phyloP scores from a whole-genome alignment of 2,113 vertebrate genomes.

The Onychostoma macrolepis region DNA sequence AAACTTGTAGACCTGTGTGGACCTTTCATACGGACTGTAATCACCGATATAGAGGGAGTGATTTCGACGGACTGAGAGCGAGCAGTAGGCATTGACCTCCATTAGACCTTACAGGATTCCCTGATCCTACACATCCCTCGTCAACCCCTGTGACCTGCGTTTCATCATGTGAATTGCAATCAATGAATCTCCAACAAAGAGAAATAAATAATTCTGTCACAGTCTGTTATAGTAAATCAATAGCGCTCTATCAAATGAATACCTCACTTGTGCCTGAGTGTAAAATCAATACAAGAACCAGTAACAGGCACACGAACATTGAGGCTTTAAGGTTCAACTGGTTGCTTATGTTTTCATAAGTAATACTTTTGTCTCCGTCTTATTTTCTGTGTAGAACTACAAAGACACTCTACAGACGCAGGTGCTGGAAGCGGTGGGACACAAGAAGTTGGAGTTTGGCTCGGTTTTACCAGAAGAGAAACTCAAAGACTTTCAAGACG shows the following conservation, averaged over 20 bases:
- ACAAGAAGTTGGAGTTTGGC: conserved; percentile 73
- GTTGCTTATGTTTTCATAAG: neutral
- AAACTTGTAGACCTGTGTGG: conserved; percentile 1
- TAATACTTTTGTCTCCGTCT: neutral
- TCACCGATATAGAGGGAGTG: conserved; percentile 2
- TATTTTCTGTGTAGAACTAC: conserved; percentile 64
- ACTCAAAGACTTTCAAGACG: conserved; percentile 81
- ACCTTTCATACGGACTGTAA: neutral
- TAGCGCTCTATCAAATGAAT: conserved; percentile 16
- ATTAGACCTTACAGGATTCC: conserved; percentile 49
- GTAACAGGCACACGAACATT: neutral
- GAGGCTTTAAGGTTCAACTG: neutral
- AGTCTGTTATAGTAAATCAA: conserved; percentile 37
- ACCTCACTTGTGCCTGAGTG: neutral
- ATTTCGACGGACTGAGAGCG: conserved; percentile 3
- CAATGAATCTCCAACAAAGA: conserved; percentile 21
- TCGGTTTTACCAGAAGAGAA: conserved; percentile 77
- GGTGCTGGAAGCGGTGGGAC: conserved; percentile 70
- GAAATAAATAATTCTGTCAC: conserved; percentile 38
- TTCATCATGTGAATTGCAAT: conserved; percentile 31
- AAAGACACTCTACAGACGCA: conserved; percentile 76
- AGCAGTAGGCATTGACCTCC: conserved; percentile 47
- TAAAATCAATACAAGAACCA: neutral
- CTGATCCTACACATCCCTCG: neutral
- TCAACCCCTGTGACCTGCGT: neutral